These are phyloP conservation scores for Calcarius ornatus DNA, from an alignment of 2,113 vertebrate species.

Conservation along the genomic window DNA sequence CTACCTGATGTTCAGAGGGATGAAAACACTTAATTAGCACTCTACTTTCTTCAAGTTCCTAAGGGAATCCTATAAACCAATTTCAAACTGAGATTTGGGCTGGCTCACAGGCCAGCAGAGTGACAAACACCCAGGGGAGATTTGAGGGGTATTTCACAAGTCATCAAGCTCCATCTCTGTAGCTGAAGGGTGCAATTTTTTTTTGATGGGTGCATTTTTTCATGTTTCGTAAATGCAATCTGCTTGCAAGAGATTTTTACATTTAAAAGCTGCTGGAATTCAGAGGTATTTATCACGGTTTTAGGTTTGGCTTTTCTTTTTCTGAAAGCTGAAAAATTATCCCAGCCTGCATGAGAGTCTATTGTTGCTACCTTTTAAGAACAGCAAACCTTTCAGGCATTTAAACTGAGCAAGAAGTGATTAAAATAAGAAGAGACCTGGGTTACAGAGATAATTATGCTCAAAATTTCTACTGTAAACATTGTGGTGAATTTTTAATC, in stretches of 20 bases:
- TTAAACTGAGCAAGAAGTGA: neutral
- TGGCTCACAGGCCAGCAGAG: neutral
- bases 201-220: neutral
- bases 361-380: neutral
- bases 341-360: neutral
- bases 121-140: neutral
- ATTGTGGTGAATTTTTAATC: neutral
- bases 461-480: neutral
- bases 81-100: neutral
- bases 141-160: neutral
- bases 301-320: neutral
- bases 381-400: neutral
- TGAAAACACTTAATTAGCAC: neutral
- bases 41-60: neutral
- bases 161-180: neutral
- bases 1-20: neutral
- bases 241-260: neutral
- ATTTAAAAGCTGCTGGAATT: neutral
- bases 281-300: neutral
- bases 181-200: neutral
- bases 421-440: neutral
- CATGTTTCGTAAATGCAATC: neutral
- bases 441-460: neutral
- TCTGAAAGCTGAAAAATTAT: neutral
- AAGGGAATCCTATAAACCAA: neutral